Percentiles rank a stretch among this genome's conserved stretches.
phyloP scores from a whole-genome alignment of 2,797 vertebrate genomes.

The Pteronotus mesoamericanus region DNA sequence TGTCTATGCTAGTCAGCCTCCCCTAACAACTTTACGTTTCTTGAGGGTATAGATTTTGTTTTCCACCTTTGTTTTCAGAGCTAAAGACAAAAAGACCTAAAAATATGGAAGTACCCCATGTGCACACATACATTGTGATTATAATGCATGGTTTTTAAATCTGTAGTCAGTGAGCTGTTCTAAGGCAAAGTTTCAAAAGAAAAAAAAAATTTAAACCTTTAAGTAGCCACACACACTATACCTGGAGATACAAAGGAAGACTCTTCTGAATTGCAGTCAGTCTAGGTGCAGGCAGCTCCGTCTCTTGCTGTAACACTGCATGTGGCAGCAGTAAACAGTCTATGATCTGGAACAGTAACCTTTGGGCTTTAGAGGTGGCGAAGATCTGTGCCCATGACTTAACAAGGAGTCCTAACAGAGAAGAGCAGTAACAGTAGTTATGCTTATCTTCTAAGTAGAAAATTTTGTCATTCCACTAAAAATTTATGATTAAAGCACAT shows the following conservation, averaged over 20 bases:
- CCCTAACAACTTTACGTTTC: not conserved
- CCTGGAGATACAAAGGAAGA: slow-evolving; percentile 95
- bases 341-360: slow-evolving; percentile 93
- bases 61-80: slow-evolving; percentile 17
- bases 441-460: not conserved
- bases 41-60: not conserved
- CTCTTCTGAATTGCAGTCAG: slow-evolving; percentile 89
- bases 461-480: not conserved
- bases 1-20: not conserved
- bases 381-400: slow-evolving; percentile 96
- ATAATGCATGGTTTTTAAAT: not conserved
- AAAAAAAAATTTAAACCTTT: not conserved
- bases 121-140: not conserved
- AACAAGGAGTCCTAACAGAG: slow-evolving; percentile 89
- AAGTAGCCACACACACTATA: slow-evolving; percentile 54
- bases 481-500: not conserved
- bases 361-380: slow-evolving; percentile 94
- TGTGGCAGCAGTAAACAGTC: slow-evolving; percentile 93
- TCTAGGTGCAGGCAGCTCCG: slow-evolving; percentile 83
- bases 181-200: not conserved
- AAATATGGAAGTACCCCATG: not conserved
- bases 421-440: slow-evolving; percentile 38
- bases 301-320: slow-evolving; percentile 91
- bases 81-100: slow-evolving; percentile 18
- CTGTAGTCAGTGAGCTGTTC: not conserved